Conservation (phyloP, 2,113 vertebrate species). For the Tiliqua scincoides region DNA sequence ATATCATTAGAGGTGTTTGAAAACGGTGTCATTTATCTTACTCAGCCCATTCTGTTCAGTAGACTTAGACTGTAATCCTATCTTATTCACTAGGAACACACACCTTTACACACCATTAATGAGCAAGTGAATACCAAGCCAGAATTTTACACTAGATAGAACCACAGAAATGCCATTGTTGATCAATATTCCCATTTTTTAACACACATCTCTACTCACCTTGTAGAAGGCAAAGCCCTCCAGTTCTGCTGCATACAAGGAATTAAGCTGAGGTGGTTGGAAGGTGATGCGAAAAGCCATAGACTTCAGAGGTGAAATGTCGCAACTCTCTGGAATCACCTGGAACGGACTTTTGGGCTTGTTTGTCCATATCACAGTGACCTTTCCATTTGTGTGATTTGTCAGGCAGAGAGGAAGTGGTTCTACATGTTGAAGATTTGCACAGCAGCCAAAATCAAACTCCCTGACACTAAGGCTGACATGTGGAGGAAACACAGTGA, state of each 20-base stretch:
- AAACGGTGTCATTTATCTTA: no score
- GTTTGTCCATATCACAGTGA: conserved; percentile 85
- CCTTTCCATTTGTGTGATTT: conserved; percentile 86
- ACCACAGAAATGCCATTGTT: not conserved
- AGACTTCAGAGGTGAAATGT: conserved; percentile 85
- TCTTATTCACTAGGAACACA: no score
- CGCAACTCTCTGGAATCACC: conserved; percentile 78
- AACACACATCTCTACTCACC: conserved; percentile 70
- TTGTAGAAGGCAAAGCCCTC: conserved; percentile 90
- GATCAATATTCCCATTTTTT: not conserved
- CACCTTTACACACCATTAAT: no score
- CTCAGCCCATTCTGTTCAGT: no score
- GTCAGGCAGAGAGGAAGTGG: conserved; percentile 79
- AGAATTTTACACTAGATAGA: not conserved
- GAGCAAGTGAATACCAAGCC: not conserved
- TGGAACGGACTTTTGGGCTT: conserved; percentile 75
- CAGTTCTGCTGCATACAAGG: conserved; percentile 82
- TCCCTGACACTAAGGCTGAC: conserved; percentile 80
- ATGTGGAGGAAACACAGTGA: conserved; percentile 69
- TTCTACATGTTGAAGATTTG: conserved; percentile 30
- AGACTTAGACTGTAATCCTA: no score
- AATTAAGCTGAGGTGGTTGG: conserved; percentile 77
- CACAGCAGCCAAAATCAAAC: conserved; percentile 83
- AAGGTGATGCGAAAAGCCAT: conserved; percentile 84
- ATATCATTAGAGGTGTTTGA: no score